These are phyloP conservation scores for Sminthurinus aureus DNA, from an alignment of 2,888 invertebrate genomes.

Conservation along the genomic window DNA sequence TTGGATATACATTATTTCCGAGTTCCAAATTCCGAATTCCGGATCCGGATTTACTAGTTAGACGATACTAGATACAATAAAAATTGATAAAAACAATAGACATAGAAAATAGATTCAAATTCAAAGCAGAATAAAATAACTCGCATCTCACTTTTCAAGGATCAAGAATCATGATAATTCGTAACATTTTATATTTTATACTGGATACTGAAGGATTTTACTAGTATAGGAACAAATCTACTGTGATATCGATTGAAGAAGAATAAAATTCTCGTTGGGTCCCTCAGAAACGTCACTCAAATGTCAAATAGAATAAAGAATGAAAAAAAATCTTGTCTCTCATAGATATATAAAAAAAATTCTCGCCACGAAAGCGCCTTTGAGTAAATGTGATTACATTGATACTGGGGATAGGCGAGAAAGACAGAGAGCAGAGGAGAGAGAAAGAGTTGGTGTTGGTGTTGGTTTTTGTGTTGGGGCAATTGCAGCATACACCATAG, in stretches of 20 bases:
- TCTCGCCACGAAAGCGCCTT: constrained; percentile 43
- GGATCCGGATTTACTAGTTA: neutral
- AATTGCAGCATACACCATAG: too few relatives aligned
- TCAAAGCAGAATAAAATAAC: too few relatives aligned
- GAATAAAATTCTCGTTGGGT: constrained; percentile 43
- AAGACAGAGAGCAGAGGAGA: neutral
- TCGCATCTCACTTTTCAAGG: too few relatives aligned
- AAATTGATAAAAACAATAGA: too few relatives aligned
- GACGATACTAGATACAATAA: too few relatives aligned
- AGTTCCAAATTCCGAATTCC: neutral
- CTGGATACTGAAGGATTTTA: too few relatives aligned
- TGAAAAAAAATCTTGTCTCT: constrained; percentile 47
- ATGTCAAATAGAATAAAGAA: constrained; percentile 41
- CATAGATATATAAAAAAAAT: constrained; percentile 37
- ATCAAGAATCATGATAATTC: too few relatives aligned
- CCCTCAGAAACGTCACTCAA: constrained; percentile 42
- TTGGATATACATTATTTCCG: neutral
- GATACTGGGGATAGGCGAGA: constrained; percentile 36
- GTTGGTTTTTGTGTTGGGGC: too few relatives aligned
- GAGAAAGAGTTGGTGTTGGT: neutral
- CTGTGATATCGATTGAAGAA: constrained; percentile 40
- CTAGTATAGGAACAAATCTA: neutral
- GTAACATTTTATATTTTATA: too few relatives aligned
- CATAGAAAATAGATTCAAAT: too few relatives aligned
- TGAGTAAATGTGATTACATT: constrained; percentile 45